phyloP scores from a whole-genome alignment of 2,888 invertebrate genomes.

The Lasioglossum morio region DNA sequence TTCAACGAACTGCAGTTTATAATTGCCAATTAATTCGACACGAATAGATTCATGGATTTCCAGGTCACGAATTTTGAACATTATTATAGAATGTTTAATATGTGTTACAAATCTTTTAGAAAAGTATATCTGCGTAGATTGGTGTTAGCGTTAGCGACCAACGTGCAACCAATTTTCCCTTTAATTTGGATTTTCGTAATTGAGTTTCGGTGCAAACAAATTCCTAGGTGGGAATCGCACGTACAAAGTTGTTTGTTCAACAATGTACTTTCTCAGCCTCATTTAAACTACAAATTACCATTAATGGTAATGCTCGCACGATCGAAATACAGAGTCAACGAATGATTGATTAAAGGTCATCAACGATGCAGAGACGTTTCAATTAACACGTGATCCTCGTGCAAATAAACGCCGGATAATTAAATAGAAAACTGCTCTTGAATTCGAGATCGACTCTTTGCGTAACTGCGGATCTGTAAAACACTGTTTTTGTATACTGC shows the following conservation, averaged over 20 bases:
- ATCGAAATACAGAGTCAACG: neutral
- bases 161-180: neutral
- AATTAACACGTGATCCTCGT: conserved; percentile 15
- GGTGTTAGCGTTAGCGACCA: neutral
- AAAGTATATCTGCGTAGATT: neutral
- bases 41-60: neutral
- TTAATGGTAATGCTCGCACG: neutral
- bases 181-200: neutral
- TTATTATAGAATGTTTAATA: neutral
- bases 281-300: conserved; percentile 7
- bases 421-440: conserved; percentile 14
- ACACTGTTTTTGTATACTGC: neutral
- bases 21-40: neutral
- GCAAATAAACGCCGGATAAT: conserved; percentile 6
- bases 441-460: neutral
- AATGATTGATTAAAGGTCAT: neutral
- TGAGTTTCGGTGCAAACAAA: neutral
- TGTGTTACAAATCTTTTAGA: neutral
- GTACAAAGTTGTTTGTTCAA: conserved; percentile 7
- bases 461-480: neutral
- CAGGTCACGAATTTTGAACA: neutral
- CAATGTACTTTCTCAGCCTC: neutral
- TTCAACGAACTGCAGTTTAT: neutral
- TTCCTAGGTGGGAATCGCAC: neutral
- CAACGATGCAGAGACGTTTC: conserved; percentile 6